Conservation (phyloP, 2,113 vertebrate genomes). For the Equus przewalskii region DNA sequence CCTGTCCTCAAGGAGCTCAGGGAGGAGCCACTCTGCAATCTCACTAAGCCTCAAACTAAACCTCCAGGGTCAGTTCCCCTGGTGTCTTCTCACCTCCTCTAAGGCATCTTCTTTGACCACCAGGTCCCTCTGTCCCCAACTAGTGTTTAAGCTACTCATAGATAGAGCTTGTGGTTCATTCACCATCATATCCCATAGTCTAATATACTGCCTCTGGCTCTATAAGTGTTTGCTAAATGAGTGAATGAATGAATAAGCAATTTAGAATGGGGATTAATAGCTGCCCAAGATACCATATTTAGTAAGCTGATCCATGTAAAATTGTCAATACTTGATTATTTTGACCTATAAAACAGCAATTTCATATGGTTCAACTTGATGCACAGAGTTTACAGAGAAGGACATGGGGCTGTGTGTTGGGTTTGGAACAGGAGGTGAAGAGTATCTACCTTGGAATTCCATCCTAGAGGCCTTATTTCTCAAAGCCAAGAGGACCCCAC, state of each 20-base stretch:
- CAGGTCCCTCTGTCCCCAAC: neutral
- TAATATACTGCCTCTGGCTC: neutral
- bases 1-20: neutral
- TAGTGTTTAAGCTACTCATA: neutral
- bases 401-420: neutral
- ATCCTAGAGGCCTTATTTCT: neutral
- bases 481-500: neutral
- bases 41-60: neutral
- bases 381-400: neutral
- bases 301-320: slow-evolving; percentile 5
- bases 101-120: neutral
- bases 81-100: neutral
- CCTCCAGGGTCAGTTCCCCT: neutral
- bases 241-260: neutral
- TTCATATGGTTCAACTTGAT: neutral
- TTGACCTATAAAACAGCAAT: slow-evolving; percentile 1
- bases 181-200: neutral
- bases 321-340: slow-evolving; percentile 16
- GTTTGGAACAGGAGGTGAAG: neutral
- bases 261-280: slow-evolving; percentile 46
- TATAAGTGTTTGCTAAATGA: neutral
- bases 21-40: neutral
- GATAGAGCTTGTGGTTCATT: neutral
- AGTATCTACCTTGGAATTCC: neutral
- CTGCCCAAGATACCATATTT: neutral